Base-by-base conservation (phyloP, 2,113 vertebrate species). In the Lampris incognitus region DNA sequence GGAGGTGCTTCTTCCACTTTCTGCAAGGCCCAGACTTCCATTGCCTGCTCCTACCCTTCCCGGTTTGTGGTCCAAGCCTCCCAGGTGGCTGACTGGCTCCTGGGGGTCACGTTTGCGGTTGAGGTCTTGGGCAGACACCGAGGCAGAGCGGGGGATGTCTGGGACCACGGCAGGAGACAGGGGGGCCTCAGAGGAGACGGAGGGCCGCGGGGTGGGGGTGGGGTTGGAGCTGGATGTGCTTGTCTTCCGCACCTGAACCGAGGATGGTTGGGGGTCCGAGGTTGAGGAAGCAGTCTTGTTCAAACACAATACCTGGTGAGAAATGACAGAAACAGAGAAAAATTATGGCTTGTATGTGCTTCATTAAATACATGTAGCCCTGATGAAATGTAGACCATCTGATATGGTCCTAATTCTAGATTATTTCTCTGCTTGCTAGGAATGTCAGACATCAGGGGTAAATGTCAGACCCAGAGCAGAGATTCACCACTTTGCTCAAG, bases 251-350 rank as follows among this genome's bases (percentile, higher is more conserved):
- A 96, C 93, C 91, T 96, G 95, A 41, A 95, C 94, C 1, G 95
- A 94, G 52, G 97, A 94, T 0, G 94, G 95, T 48, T 56, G 6
- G 73, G 95, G 87, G 81, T 94, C 93, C 2, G 95, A 86, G 36
- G 88, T 74, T 0, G 83, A 71, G 41, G 83, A 52, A 0, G 87
- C 8, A 66, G 69, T 90, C 51, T 92, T 96, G 71, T 97, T 95
- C 54, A 95, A 87, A 67, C 90, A 94, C 70, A 99, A 92, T 10
- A 99, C 91, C 98, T 99, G 79, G 0, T 67, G n/a, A 37, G 0
- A 56, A 1, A 54, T 1, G 58, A 66, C 3, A 60, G 0, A 6
- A 37, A 7, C 0, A 58, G 2, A 51, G 7, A 38, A 54, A 49
- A 24, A 24, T 24, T 24, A 52, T 40, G 13, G 51, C 13, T 2